phyloP scores from a whole-genome alignment of 2,113 vertebrate genomes.

The Murina feae region DNA sequence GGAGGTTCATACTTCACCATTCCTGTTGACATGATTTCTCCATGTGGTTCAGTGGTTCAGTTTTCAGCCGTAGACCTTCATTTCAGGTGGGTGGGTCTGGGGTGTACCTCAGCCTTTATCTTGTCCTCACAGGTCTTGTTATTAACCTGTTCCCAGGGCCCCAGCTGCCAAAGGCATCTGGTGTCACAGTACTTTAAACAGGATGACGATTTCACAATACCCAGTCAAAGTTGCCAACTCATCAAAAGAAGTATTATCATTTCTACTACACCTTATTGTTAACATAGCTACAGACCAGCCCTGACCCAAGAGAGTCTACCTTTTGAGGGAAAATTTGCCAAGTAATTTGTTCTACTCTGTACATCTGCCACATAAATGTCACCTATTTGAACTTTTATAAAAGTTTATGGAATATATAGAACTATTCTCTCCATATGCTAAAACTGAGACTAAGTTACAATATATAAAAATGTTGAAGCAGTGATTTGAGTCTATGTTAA shows the following conservation, averaged over 20 bases:
- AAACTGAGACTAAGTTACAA: neutral
- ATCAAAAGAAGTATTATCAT: neutral
- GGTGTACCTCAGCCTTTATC: neutral
- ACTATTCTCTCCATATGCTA: neutral
- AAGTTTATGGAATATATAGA: neutral
- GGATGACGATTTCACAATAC: neutral
- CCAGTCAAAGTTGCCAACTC: neutral
- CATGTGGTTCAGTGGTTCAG: neutral
- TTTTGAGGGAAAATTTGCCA: neutral
- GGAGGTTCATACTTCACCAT: neutral
- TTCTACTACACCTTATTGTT: neutral
- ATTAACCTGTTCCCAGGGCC: neutral
- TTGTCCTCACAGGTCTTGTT: no score
- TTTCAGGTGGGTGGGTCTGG: neutral
- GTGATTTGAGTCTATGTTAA: neutral
- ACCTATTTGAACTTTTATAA: neutral
- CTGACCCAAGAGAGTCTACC: neutral
- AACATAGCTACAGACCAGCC: neutral
- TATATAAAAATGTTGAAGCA: neutral
- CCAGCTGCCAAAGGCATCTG: neutral
- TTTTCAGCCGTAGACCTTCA: neutral
- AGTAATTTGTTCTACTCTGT: neutral
- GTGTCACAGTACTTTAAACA: neutral
- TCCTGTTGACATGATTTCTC: neutral
- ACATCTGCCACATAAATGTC: neutral